A percentile compares a stretch with the other conserved stretches of the same genome.
Conservation (phyloP, 2,797 vertebrate genomes). For the Characodon lateralis region DNA sequence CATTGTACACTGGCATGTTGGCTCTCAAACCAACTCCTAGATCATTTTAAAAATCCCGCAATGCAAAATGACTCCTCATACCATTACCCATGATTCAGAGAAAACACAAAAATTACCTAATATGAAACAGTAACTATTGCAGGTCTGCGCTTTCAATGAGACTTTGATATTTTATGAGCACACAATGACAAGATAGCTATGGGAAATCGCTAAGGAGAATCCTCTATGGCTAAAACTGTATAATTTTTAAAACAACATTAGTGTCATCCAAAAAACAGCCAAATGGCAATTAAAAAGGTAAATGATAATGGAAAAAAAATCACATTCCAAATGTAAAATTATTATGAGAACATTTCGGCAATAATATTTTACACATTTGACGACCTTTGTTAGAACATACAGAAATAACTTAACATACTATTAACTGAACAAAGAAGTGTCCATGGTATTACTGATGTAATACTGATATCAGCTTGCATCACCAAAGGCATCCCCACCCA, state of each 20-base stretch:
- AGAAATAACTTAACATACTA: neutral
- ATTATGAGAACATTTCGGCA: neutral
- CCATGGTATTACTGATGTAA: constrained; percentile 48
- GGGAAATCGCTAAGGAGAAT: constrained; percentile 16
- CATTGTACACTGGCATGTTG: constrained; percentile 65
- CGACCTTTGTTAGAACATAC: neutral
- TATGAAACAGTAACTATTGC: constrained; percentile 41
- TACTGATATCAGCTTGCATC: constrained; percentile 61
- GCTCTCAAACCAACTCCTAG: constrained; percentile 62
- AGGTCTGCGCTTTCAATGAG: constrained; percentile 46
- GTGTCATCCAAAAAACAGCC: constrained; percentile 12
- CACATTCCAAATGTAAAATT: neutral
- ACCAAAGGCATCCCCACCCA: constrained; percentile 38
- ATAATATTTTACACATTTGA: neutral
- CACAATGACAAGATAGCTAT: constrained; percentile 41
- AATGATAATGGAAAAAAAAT: neutral
- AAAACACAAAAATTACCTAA: constrained; percentile 42
- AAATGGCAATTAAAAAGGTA: neutral
- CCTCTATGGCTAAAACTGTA: neutral
- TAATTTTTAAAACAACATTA: constrained; percentile 25
- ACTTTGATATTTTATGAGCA: constrained; percentile 63
- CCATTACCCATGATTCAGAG: constrained; percentile 21
- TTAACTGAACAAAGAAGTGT: constrained; percentile 19
- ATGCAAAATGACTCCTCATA: constrained; percentile 28
- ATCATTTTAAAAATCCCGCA: constrained; percentile 62